These are phyloP conservation scores for Rhogogaster chlorosoma DNA, from an alignment of 2,888 invertebrate species.

Conservation along the genomic window DNA sequence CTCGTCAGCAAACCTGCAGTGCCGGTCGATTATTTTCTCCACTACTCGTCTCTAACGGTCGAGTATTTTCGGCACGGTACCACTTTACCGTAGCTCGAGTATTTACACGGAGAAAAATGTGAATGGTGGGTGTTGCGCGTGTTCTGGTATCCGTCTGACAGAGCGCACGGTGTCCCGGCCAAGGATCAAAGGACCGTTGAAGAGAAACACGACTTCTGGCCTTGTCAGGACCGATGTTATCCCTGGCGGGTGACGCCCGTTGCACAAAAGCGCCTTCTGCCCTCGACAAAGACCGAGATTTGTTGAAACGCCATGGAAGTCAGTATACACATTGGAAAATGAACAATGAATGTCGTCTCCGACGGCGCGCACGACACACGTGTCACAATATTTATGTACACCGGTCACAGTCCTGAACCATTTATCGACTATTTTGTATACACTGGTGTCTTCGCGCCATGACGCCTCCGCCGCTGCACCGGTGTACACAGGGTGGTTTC, in stretches of 20 bases:
- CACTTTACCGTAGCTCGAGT: not conserved
- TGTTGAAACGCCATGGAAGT: constrained; percentile 45
- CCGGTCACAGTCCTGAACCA: not conserved
- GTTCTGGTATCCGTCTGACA: constrained; percentile 1
- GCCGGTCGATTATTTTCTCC: not conserved
- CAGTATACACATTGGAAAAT: constrained; percentile 21
- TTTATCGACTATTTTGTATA: constrained; percentile 20
- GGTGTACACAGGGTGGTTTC: no score
- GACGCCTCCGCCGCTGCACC: not conserved
- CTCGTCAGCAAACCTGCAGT: not conserved
- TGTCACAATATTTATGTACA: constrained; percentile 47
- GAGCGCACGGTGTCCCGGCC: not conserved
- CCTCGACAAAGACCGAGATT: constrained; percentile 34
- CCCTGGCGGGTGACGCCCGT: constrained; percentile 33
- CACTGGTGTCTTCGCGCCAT: not conserved
- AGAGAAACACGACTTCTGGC: constrained; percentile 50
- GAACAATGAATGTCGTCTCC: constrained; percentile 28
- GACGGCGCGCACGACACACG: constrained; percentile 19
- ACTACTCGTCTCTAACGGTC: not conserved
- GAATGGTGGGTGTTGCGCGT: constrained; percentile 43
- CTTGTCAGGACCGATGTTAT: constrained; percentile 48
- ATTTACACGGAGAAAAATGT: not conserved
- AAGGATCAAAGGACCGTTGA: constrained; percentile 47
- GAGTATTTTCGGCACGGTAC: not conserved
- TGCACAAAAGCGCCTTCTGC: constrained; percentile 31